Evolutionary conservation across 2,888 invertebrate genomes (phyloP).

Genomic region (Bembecia ichneumoniformis): DNA sequence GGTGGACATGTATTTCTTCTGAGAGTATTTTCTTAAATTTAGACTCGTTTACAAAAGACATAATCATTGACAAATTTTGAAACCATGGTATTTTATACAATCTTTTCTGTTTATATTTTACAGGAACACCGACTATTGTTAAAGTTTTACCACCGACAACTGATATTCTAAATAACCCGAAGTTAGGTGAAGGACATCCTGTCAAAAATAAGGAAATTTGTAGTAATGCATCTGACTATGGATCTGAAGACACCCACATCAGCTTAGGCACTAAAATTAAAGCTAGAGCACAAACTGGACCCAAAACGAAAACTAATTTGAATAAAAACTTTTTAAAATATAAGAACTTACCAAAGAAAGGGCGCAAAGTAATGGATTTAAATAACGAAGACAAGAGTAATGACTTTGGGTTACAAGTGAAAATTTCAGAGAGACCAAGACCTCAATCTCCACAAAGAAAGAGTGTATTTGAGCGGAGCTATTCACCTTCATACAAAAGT

Average conservation of each 20-base stretch:
- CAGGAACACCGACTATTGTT: slow-evolving; percentile 40
- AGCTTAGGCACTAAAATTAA: slow-evolving; percentile 68
- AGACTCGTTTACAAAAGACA: too few relatives aligned
- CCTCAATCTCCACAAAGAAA: slow-evolving; percentile 35
- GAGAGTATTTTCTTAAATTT: too few relatives aligned
- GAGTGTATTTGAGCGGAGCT: slow-evolving; percentile 25
- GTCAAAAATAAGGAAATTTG: slow-evolving; percentile 39
- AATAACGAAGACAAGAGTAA: slow-evolving; percentile 27
- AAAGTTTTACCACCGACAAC: slow-evolving; percentile 55
- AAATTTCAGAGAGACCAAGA: slow-evolving; percentile 41
- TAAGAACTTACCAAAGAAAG: slow-evolving; percentile 43
- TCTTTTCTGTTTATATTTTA: slow-evolving; percentile 11
- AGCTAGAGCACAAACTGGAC: slow-evolving; percentile 54
- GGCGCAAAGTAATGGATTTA: slow-evolving; percentile 38
- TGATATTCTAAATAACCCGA: slow-evolving; percentile 37
- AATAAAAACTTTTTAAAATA: slow-evolving; percentile 39
- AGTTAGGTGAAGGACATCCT: slow-evolving; percentile 21
- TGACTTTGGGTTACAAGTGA: slow-evolving; percentile 52
- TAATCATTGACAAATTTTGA: too few relatives aligned
- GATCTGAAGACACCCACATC: slow-evolving; percentile 64
- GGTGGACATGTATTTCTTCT: too few relatives aligned
- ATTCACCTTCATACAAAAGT: slow-evolving; percentile 40
- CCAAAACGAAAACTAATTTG: slow-evolving; percentile 29
- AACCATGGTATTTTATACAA: too few relatives aligned
- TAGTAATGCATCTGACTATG: slow-evolving; percentile 61